Evolutionary conservation across 1,140 invertebrate species (phyloP), one percentile per base, ranked within the genome.

Genomic region (Drosophila sproati): DNA sequence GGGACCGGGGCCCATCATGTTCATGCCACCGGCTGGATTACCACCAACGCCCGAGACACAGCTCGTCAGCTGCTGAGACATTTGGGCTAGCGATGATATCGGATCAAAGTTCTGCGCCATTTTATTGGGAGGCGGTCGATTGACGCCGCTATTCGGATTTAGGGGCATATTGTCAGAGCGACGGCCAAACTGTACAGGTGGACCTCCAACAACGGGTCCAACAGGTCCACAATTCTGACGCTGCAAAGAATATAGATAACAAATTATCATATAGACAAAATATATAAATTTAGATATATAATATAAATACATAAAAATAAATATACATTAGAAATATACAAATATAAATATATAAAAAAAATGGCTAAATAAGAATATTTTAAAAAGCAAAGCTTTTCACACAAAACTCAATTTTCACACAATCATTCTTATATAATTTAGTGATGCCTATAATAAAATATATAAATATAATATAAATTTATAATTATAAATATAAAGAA

Each of bases 41-140:
- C 94, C 94, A 2, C 93, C 93, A 31, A 80, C 71, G n/a, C 92
- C 90, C 10, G 93, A 92, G 6, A 95, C 94, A 39, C 95, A 95
- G 81, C 96, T 97, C 2, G 97, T 97, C 29, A 98, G 92, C 86
- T 98, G 97, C 83, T 98, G 97, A 56, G 96, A 97, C 98, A 98
- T 98, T 92, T 98, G 97, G 29, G 97, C 97, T 81, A 98, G 94
- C 3, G 98, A 98, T 10, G 97, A 97, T 75, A 98, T 98, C 0
- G 98, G 97, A 94, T 98, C 98, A 92, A 98, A 98, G 81, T 95
- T 95, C 59, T 95, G 94, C 8, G 94, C 81, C 51, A 90, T 80
- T 82, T 94, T 95, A 81, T 94, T 94, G 64, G 93, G 94, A 35
- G 93, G 93, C 47, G 94, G 92, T 82, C 94, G 94, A 76, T 94